Evolutionary conservation across 2,888 invertebrate species (phyloP).

Genomic region (Nebria salina): DNA sequence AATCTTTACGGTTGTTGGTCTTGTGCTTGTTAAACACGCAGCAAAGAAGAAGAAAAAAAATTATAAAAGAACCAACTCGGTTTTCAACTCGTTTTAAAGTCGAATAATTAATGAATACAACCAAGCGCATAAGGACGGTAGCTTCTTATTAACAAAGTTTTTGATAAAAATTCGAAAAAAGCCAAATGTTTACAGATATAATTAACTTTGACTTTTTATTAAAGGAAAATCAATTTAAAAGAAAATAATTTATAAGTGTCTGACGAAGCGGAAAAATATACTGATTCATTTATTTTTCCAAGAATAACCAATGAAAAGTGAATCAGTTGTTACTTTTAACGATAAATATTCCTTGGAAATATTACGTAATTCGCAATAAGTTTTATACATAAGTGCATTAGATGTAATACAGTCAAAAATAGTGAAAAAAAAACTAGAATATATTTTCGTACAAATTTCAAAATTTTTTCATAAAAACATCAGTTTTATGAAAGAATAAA

Average conservation of each 20-base stretch:
- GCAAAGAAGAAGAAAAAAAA: not conserved
- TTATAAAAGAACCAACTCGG: slow-evolving; percentile 6
- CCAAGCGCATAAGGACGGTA: slow-evolving; percentile 31
- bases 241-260: not conserved
- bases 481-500: not conserved
- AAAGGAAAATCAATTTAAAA: not conserved
- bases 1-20: slow-evolving; percentile 26
- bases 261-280: not conserved
- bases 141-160: slow-evolving; percentile 42
- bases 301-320: not conserved
- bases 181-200: slow-evolving; percentile 44
- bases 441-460: not conserved
- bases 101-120: slow-evolving; percentile 43
- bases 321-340: not conserved
- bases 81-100: slow-evolving; percentile 23
- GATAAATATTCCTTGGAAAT: not conserved
- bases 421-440: not conserved
- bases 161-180: slow-evolving; percentile 39
- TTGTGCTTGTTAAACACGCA: slow-evolving; percentile 29
- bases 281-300: not conserved
- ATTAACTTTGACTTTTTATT: slow-evolving; percentile 21
- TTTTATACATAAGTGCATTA: not conserved
- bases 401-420: not conserved
- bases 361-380: not conserved
- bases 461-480: not conserved